Conservation (phyloP, 2,113 vertebrate genomes). For the Thamnaconus septentrionalis region DNA sequence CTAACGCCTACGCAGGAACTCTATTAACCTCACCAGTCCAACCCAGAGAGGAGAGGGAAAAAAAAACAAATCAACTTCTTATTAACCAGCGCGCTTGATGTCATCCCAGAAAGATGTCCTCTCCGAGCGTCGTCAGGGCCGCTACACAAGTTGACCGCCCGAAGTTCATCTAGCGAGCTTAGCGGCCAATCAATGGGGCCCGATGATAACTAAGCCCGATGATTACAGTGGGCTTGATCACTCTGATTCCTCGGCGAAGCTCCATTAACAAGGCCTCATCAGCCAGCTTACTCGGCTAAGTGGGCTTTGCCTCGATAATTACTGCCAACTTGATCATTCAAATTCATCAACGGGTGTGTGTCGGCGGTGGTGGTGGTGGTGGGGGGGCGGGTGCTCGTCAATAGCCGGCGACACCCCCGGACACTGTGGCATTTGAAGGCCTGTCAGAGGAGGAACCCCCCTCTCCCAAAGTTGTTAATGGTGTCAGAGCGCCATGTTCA, state of each 20-base stretch:
- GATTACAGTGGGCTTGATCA: conserved; percentile 73
- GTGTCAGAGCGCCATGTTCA: conserved; percentile 52
- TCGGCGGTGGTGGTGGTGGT: too few relatives aligned
- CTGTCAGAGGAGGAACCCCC: conserved; percentile 31
- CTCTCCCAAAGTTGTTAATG: conserved; percentile 46
- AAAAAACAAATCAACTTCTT: conserved; percentile 18
- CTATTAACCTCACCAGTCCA: conserved; percentile 58
- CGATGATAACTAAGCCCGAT: conserved; percentile 70
- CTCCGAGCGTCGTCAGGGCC: conserved; percentile 53
- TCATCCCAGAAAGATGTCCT: conserved; percentile 47
- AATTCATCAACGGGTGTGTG: conserved; percentile 58
- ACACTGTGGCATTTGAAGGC: conserved; percentile 54
- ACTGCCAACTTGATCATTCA: conserved; percentile 69
- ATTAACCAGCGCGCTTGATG: conserved; percentile 45
- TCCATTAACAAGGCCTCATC: conserved; percentile 71
- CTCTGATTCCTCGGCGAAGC: conserved; percentile 65
- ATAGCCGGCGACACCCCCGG: conserved; percentile 56
- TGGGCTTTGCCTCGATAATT: conserved; percentile 70
- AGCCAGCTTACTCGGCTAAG: conserved; percentile 67
- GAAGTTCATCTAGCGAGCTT: conserved; percentile 69
- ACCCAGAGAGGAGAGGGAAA: conserved; percentile 33
- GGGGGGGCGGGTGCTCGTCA: conserved; percentile 40
- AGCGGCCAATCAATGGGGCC: conserved; percentile 69
- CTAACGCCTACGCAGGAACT: conserved; percentile 42
- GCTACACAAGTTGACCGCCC: conserved; percentile 51